Conservation (phyloP, 1,140 invertebrate genomes). For the Ladona fulva region DNA sequence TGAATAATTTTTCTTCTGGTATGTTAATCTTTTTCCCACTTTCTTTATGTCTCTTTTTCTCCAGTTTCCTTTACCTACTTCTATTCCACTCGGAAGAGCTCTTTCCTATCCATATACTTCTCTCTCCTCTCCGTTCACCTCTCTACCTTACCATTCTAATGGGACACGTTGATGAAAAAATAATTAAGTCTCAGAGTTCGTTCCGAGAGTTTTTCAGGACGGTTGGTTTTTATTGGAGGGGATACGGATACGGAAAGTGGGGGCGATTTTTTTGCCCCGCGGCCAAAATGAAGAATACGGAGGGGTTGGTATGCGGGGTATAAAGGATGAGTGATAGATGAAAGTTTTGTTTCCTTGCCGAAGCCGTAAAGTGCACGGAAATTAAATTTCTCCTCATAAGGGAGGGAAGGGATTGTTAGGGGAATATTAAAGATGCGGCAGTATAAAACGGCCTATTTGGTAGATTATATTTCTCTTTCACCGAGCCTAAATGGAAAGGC, state of each 20-base stretch:
- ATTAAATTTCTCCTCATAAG: not conserved
- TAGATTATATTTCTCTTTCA: too few relatives aligned
- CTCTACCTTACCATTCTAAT: not conserved
- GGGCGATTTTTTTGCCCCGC: not conserved
- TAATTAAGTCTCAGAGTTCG: not conserved
- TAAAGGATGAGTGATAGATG: not conserved
- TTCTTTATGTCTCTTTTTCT: too few relatives aligned
- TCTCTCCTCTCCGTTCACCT: not conserved
- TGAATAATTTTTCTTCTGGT: too few relatives aligned
- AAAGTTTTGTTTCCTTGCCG: not conserved
- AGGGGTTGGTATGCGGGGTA: not conserved
- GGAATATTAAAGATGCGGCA: not conserved
- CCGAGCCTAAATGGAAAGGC: too few relatives aligned
- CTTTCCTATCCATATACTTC: not conserved
- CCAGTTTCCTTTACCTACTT: too few relatives aligned
- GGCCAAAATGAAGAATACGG: not conserved
- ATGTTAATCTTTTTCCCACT: too few relatives aligned
- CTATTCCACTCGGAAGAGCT: too few relatives aligned
- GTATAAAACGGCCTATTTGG: too few relatives aligned
- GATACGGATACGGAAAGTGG: not conserved
- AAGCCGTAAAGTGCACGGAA: not conserved
- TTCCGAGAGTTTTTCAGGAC: not conserved
- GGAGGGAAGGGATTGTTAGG: not conserved
- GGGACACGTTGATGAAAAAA: not conserved
- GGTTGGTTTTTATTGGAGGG: not conserved